Conservation (phyloP, 2,113 vertebrate species). For the Cygnus buccinator region DNA sequence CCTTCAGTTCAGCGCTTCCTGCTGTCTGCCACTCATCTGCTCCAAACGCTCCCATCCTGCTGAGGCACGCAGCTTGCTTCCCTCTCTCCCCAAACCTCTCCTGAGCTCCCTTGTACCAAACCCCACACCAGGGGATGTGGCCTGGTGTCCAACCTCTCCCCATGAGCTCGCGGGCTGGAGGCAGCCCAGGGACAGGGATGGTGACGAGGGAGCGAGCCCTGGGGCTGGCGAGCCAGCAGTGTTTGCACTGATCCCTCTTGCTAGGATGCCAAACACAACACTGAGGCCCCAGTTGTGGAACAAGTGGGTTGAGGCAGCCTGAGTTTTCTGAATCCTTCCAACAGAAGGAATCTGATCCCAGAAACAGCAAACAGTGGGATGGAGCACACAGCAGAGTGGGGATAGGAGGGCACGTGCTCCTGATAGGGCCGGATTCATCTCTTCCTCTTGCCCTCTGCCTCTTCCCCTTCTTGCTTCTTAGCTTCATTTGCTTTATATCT, state of each 20-base stretch:
- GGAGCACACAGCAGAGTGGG: not conserved
- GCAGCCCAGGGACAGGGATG: rapidly evolving
- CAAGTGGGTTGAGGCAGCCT: not conserved
- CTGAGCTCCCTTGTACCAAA: not conserved
- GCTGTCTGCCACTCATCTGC: not conserved
- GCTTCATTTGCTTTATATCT: not conserved
- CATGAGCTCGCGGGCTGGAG: rapidly evolving
- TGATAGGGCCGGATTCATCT: not conserved
- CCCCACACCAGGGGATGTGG: rapidly evolving
- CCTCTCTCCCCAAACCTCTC: not conserved
- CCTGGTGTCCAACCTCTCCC: rapidly evolving
- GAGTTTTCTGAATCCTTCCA: not conserved
- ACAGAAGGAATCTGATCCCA: not conserved
- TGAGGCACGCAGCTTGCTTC: rapidly evolving
- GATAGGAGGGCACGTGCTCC: rapidly evolving
- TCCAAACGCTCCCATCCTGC: not conserved
- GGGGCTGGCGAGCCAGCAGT: rapidly evolving
- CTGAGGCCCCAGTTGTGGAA: not conserved
- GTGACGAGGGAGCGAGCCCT: rapidly evolving
- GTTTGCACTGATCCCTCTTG: not conserved
- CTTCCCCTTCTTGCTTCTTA: not conserved
- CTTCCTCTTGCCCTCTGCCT: not conserved
- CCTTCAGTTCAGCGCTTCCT: not conserved
- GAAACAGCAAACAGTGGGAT: not conserved
- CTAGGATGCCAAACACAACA: not conserved